Percentiles rank a stretch among this genome's conserved stretches.
Evolutionary conservation across 92 coral and sea anemone genomes (phyloP).

Genomic region (Parazoanthus swiftii): DNA sequence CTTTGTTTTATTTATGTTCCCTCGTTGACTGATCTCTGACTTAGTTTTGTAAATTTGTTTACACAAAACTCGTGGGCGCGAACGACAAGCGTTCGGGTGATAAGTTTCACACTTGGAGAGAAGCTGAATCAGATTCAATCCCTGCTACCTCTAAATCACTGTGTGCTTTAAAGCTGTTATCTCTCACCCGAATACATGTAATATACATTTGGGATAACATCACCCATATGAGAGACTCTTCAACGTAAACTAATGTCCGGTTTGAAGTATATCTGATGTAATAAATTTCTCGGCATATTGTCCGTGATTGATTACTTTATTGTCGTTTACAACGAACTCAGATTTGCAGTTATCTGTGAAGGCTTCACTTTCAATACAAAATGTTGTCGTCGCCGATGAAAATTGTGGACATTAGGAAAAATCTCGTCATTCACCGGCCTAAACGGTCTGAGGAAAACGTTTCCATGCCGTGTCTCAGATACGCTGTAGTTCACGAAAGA

Average conservation of each 20-base stretch:
- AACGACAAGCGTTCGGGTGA: conserved; percentile 14
- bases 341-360: conserved; percentile 34
- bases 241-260: conserved; percentile 46
- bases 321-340: conserved; percentile 37
- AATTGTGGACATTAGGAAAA: conserved; percentile 19
- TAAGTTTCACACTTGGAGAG: conserved; percentile 1
- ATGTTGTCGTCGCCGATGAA: conserved; percentile 40
- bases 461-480: not conserved
- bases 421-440: conserved; percentile 7
- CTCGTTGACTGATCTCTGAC: conserved; percentile 39
- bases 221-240: conserved; percentile 10
- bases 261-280: conserved; percentile 43
- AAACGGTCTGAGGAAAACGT: conserved; percentile 12
- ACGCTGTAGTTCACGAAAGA: not conserved
- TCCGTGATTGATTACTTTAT: conserved; percentile 36
- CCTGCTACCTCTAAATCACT: not conserved
- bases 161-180: conserved; percentile 18
- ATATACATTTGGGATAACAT: conserved; percentile 41
- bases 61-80: conserved; percentile 14
- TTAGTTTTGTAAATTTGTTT: conserved; percentile 26
- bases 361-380: conserved; percentile 21
- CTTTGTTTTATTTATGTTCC: conserved; percentile 18
- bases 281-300: conserved; percentile 34
- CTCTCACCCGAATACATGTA: not conserved
- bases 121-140: not conserved